A percentile compares a stretch with the other conserved stretches of the same genome.
phyloP scores from a whole-genome alignment of 2,888 invertebrate genomes.

The Eupeodes luniger region DNA sequence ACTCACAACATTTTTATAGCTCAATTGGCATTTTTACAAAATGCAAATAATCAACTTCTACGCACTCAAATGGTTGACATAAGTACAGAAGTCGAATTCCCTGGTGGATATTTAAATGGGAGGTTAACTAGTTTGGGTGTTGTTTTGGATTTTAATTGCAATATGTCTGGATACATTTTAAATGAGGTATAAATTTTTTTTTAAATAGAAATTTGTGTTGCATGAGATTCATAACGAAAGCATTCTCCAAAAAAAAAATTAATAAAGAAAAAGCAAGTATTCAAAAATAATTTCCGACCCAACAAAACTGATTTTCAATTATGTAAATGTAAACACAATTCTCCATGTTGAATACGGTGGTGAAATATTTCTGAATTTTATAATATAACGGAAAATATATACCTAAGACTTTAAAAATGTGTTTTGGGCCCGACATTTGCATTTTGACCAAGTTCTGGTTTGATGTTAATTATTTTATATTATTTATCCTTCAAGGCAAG shows the following conservation, averaged over 20 bases:
- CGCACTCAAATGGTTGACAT: slow-evolving; percentile 61
- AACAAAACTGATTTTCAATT: too few species aligned
- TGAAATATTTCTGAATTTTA: too few species aligned
- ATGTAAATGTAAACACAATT: too few species aligned
- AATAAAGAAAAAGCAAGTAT: too few species aligned
- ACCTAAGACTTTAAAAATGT: too few species aligned
- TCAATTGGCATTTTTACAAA: slow-evolving; percentile 71
- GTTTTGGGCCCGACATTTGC: too few species aligned
- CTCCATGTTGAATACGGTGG: too few species aligned
- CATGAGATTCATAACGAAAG: too few species aligned
- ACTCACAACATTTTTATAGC: slow-evolving; percentile 67
- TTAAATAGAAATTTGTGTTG: neutral
- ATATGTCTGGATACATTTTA: slow-evolving; percentile 76
- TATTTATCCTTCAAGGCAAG: slow-evolving; percentile 78
- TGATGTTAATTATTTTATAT: too few species aligned
- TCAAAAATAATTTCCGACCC: too few species aligned
- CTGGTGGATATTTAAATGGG: slow-evolving; percentile 77
- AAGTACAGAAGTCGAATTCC: slow-evolving; percentile 67
- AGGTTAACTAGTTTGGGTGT: slow-evolving; percentile 78
- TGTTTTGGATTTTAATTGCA: slow-evolving; percentile 80
- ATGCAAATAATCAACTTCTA: slow-evolving; percentile 77
- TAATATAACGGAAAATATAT: too few species aligned
- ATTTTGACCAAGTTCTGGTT: neutral
- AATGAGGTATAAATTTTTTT: slow-evolving; percentile 77
- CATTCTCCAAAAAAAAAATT: too few species aligned